Conservation (phyloP, 2,797 vertebrate species). For the Mycteria americana region DNA sequence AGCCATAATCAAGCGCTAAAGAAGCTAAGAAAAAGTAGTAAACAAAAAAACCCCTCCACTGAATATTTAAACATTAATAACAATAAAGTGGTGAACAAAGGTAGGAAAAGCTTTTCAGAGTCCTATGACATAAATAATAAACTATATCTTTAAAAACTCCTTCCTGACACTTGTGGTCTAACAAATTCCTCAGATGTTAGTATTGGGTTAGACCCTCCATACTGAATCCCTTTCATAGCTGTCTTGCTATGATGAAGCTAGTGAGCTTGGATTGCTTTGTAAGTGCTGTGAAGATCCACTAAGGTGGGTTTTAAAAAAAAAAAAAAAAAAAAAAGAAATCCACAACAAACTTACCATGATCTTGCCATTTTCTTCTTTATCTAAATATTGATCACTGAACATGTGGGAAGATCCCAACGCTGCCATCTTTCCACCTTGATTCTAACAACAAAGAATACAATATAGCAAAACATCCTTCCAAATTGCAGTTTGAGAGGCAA, state of each 20-base stretch:
- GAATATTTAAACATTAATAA: not conserved
- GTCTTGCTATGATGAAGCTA: not conserved
- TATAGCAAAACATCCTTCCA: not conserved
- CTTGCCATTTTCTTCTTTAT: slow-evolving; percentile 97
- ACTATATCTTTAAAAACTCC: not conserved
- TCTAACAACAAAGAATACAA: slow-evolving; percentile 49
- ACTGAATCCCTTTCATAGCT: not conserved
- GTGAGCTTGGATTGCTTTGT: not conserved
- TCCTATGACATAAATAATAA: not conserved
- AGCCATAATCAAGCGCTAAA: not conserved
- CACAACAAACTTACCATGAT: slow-evolving; percentile 83
- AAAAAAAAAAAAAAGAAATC: too few relatives aligned
- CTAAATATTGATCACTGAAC: slow-evolving; percentile 95
- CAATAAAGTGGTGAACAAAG: not conserved
- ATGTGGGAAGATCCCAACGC: slow-evolving; percentile 96
- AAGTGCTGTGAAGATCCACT: not conserved
- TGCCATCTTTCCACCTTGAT: slow-evolving; percentile 89
- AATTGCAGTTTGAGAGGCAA: not conserved
- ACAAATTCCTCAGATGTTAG: not conserved
- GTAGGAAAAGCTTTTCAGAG: not conserved
- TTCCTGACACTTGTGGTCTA: not conserved
- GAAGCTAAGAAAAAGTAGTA: not conserved
- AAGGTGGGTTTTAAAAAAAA: not conserved
- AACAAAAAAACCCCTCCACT: not conserved
- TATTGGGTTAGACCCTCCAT: not conserved